Base-by-base conservation (phyloP, 2,888 invertebrate species). In the Harpalus rubripes region DNA sequence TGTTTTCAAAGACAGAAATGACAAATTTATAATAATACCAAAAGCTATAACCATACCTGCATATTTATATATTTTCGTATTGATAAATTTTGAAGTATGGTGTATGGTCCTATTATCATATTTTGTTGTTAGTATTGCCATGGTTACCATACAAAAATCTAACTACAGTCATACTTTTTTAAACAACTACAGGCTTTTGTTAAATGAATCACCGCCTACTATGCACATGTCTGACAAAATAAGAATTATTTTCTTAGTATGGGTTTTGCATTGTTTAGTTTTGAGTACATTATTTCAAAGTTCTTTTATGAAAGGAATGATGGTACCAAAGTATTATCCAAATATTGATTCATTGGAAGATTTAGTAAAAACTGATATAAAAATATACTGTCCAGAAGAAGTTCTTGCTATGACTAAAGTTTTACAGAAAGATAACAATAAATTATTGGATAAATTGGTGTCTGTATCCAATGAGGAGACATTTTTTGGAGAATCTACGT, bases 271-370 rank as follows among this genome's bases (percentile, higher is more conserved):
- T 32, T 85, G 85, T 39, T 26, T 85, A n/a, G 72, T 85, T n/a
- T 58, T 85, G 3, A 80, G 10, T 18, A 85, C 85, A 12, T 80
- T 85, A 59, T 80, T 85, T 72, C 65, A 79, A 58, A 85, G 85
- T 68, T 22, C 16, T 26, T 58, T 85, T 16, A 80, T 26, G 15
- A 58, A 16, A 41, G n/a, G 59, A 6, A 16, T 85, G 12, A 68
- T 85, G 22, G 32, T 18, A 56, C 85, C 85, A 7, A 79, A 80
- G 72, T 85, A 80, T 68, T 85, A 85, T 59, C 18, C 68, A 4
- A 68, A 85, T 41, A 59, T 85, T 41, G 26, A 85, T 26, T 58
- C 85, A 16, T 16, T 85, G n/a, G 7, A 41, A 15, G 80, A 85
- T 22, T 59, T 85, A 7, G 68, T 52, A 16, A 39, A 85, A 85